Percentiles rank a stretch among this genome's conserved stretches.
These are phyloP conservation scores for Chaenogobius annularis DNA, from an alignment of 2,113 vertebrate genomes.

Conservation along the genomic window DNA sequence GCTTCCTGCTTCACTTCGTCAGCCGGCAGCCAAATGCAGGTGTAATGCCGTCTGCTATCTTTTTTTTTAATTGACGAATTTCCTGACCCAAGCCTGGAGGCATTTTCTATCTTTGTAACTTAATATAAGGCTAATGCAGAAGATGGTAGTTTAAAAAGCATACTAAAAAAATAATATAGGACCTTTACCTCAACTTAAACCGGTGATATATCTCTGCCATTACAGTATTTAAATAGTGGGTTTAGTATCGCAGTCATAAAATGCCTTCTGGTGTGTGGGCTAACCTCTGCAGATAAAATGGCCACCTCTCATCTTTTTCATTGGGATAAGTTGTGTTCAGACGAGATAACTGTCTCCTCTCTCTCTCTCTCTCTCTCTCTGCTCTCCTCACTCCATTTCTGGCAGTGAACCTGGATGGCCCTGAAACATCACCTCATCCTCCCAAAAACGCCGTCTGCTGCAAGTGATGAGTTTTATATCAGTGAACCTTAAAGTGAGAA, in stretches of 20 bases:
- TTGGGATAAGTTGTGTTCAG: conserved; percentile 21
- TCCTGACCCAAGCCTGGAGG: neutral
- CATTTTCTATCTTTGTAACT: neutral
- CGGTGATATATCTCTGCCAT: neutral
- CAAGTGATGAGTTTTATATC: conserved; percentile 21
- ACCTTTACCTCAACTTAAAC: neutral
- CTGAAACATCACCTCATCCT: conserved; percentile 27
- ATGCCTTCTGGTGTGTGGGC: conserved; percentile 38
- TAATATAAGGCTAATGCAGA: neutral
- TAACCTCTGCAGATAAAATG: conserved; percentile 40
- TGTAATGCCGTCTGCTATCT: neutral
- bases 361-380: neutral
- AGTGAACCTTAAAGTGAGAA: conserved; percentile 21
- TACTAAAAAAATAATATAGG: neutral
- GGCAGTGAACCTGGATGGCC: conserved; percentile 35
- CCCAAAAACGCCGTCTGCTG: conserved; percentile 13
- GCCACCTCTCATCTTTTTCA: conserved; percentile 48
- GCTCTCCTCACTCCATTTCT: conserved; percentile 2
- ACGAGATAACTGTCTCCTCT: conserved; percentile 1
- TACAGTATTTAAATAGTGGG: conserved; percentile 31
- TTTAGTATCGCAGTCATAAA: conserved; percentile 53
- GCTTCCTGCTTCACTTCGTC: too few species aligned
- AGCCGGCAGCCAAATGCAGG: too few species aligned
- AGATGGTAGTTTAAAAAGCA: neutral
- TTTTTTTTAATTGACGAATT: neutral